These are phyloP conservation scores for Chloroceryle aenea DNA, from an alignment of 2,113 vertebrate species.

Conservation along the genomic window DNA sequence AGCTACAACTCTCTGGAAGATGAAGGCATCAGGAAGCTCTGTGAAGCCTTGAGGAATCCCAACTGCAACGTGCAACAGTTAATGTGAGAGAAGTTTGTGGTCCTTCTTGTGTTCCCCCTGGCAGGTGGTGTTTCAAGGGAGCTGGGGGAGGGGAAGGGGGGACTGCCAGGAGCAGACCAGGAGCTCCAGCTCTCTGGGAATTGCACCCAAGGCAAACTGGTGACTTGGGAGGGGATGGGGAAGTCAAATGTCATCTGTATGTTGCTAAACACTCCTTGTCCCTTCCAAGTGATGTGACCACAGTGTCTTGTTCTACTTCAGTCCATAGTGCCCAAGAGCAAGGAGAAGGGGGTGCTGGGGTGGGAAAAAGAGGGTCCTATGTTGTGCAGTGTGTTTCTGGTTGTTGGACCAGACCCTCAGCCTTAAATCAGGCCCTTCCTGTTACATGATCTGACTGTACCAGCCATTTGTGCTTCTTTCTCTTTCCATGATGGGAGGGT, in stretches of 20 bases:
- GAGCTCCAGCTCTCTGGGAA: not conserved
- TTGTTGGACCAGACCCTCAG: not conserved
- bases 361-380: not conserved
- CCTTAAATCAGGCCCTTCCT: not conserved
- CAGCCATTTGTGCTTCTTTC: not conserved
- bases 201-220: not conserved
- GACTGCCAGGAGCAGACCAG: fast-evolving
- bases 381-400: not conserved
- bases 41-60: conserved; percentile 69
- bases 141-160: not conserved
- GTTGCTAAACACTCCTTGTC: not conserved
- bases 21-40: conserved; percentile 68
- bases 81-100: conserved; percentile 61
- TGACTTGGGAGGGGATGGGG: not conserved
- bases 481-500: not conserved
- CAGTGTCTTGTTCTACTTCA: not conserved
- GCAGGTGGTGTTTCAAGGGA: not conserved
- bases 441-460: not conserved
- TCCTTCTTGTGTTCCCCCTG: not conserved
- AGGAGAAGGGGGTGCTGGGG: not conserved
- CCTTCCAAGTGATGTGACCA: not conserved
- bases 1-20: conserved; percentile 71
- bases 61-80: conserved; percentile 66
- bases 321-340: not conserved
- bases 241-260: not conserved